phyloP scores from a whole-genome alignment of 2,113 vertebrate species.

The Clarias batrachus region DNA sequence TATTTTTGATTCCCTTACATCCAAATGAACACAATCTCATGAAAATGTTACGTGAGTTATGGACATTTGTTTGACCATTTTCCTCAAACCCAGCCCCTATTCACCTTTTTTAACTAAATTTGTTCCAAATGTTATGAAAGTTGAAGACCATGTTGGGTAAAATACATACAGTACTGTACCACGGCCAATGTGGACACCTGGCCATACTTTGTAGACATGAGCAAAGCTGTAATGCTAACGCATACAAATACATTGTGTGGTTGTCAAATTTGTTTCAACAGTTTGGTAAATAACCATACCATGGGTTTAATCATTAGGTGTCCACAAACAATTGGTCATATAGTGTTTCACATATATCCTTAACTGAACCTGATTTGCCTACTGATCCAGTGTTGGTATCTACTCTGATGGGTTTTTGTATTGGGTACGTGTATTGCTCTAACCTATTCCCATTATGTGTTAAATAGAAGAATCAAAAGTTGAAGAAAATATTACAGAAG shows the following conservation, averaged over 20 bases:
- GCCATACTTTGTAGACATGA: neutral
- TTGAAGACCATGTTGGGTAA: constrained; percentile 4
- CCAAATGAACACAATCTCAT: neutral
- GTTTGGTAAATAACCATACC: neutral
- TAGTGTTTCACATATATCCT: neutral
- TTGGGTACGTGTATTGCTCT: neutral
- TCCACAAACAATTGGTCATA: too few relatives aligned
- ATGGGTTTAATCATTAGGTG: neutral
- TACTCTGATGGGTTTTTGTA: neutral
- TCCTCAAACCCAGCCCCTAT: neutral
- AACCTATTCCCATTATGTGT: constrained; percentile 1
- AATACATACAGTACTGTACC: neutral
- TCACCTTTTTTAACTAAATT: too few relatives aligned
- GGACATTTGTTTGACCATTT: neutral
- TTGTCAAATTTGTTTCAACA: neutral
- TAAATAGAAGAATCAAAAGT: constrained; percentile 57
- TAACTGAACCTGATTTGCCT: neutral
- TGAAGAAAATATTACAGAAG: constrained; percentile 61
- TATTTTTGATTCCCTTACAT: neutral
- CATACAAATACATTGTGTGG: neutral
- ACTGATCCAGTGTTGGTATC: neutral
- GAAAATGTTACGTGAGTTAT: neutral
- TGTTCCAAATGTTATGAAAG: neutral
- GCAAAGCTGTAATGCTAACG: neutral
- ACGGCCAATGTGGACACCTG: neutral